phyloP scores from a whole-genome alignment of 2,888 invertebrate genomes.

The Siphonodentalium dalli region DNA sequence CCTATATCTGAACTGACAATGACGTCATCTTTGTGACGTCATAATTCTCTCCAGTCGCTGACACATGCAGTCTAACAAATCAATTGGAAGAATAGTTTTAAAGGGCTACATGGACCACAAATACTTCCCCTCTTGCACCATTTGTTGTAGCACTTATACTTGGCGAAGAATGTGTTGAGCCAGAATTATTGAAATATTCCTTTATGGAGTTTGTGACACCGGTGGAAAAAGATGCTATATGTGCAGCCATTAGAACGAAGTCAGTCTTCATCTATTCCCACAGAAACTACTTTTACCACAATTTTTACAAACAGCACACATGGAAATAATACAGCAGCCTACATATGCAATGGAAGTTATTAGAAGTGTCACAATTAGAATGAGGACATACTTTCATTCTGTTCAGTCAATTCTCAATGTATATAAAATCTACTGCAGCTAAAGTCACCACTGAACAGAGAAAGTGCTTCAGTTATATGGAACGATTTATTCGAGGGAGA shows the following conservation, averaged over 20 bases:
- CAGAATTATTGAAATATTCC: constrained; percentile 11
- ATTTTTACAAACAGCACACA: constrained; percentile 14
- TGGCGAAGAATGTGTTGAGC: constrained; percentile 17
- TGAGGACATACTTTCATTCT: background rate
- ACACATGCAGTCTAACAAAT: too few relatives aligned
- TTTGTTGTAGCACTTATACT: constrained; percentile 11
- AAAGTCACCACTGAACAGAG: constrained; percentile 1
- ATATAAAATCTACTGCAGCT: background rate
- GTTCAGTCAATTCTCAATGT: background rate
- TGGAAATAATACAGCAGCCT: constrained; percentile 9
- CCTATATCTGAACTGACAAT: too few relatives aligned
- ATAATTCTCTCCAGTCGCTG: too few relatives aligned
- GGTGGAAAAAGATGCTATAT: constrained; percentile 12
- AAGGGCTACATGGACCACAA: constrained; percentile 18
- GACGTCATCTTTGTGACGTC: too few relatives aligned
- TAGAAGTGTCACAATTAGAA: too few relatives aligned
- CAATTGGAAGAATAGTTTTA: constrained; percentile 18
- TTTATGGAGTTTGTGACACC: constrained; percentile 8
- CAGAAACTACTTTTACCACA: too few relatives aligned
- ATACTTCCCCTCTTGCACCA: constrained; percentile 14
- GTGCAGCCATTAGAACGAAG: constrained; percentile 4
- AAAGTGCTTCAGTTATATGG: constrained; percentile 2
- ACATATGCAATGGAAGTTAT: constrained; percentile 18
- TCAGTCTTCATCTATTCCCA: too few relatives aligned
- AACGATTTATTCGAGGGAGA: constrained; percentile 12